Evolutionary conservation across 2,113 vertebrate genomes (phyloP).

Genomic region (Barbus barbus): DNA sequence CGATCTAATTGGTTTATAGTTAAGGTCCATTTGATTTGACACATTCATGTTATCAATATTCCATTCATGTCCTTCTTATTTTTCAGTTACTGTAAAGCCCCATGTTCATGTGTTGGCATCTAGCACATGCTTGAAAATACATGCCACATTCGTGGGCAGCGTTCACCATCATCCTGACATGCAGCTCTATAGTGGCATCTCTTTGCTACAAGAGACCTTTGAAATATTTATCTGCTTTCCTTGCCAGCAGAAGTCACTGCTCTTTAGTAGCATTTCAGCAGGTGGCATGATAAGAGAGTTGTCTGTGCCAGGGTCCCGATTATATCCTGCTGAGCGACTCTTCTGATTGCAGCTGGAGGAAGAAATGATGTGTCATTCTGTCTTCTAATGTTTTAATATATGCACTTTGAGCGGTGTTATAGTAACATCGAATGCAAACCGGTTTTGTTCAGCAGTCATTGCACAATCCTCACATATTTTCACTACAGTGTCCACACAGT

Average conservation of each 20-base stretch:
- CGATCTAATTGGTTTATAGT: neutral
- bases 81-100: neutral
- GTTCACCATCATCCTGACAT: neutral
- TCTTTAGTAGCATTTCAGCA: conserved; percentile 64
- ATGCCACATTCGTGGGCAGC: conserved; percentile 11
- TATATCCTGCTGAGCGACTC: conserved; percentile 51
- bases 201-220: conserved; percentile 38
- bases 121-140: neutral
- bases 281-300: conserved; percentile 47
- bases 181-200: conserved; percentile 59
- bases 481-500: conserved; percentile 72
- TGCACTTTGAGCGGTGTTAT: neutral
- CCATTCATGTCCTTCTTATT: neutral
- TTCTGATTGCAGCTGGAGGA: conserved; percentile 64
- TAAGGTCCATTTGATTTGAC: neutral
- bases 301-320: conserved; percentile 53
- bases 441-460: conserved; percentile 55
- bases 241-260: conserved; percentile 60
- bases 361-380: conserved; percentile 43
- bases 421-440: conserved; percentile 61
- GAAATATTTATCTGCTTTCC: conserved; percentile 57
- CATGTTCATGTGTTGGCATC: neutral
- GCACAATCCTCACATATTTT: conserved; percentile 67
- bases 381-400: neutral
- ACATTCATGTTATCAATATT: neutral